Conservation (phyloP, 2,888 invertebrate genomes). For the Sesia apiformis region DNA sequence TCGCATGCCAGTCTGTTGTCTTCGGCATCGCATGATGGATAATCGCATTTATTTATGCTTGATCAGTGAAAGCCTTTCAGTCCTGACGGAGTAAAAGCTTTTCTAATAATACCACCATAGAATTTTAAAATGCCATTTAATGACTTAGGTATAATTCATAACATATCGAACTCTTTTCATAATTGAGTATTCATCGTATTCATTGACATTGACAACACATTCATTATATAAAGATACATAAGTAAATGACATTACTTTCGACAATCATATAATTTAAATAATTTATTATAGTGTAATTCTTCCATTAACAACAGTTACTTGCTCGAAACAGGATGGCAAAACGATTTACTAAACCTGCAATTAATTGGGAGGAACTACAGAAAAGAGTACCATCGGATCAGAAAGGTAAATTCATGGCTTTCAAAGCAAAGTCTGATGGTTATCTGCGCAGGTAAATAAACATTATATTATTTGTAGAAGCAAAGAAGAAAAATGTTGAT, state of each 20-base stretch:
- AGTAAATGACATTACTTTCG: too few species aligned
- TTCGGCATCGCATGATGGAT: constrained; percentile 33
- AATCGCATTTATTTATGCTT: constrained; percentile 35
- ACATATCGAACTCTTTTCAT: too few species aligned
- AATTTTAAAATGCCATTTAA: neutral
- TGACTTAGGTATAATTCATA: too few species aligned
- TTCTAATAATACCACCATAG: constrained; percentile 11
- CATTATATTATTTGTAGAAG: too few species aligned
- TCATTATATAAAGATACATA: too few species aligned
- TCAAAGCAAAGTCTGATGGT: constrained; percentile 47
- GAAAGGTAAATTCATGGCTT: constrained; percentile 35
- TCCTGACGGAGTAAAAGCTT: constrained; percentile 7
- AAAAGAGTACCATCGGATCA: constrained; percentile 43
- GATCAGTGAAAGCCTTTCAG: constrained; percentile 24
- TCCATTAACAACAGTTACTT: too few species aligned
- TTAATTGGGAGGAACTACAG: constrained; percentile 49
- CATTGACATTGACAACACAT: too few species aligned
- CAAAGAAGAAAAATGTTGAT: too few species aligned
- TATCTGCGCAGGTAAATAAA: constrained; percentile 40
- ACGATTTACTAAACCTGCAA: constrained; percentile 36
- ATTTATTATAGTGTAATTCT: too few species aligned
- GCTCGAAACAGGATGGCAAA: constrained; percentile 31
- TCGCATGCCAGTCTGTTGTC: constrained; percentile 25
- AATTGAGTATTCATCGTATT: too few species aligned
- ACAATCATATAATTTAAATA: too few species aligned